Evolutionary conservation across 53 echinoderm and acorn worm genomes (phyloP).

Genomic region (Echinarachnius parma): DNA sequence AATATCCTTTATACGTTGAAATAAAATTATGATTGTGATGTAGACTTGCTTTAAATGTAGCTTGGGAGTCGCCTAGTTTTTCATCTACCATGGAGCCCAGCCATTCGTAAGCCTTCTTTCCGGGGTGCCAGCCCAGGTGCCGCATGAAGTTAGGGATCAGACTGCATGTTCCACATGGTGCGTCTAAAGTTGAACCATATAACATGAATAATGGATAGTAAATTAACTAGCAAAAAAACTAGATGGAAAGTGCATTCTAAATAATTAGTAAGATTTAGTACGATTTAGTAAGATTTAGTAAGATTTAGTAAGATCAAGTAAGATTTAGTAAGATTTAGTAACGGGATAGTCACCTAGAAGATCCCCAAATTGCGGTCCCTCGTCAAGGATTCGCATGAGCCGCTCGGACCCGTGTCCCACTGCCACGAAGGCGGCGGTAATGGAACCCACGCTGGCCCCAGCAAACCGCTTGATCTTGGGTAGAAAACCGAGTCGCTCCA

Average conservation of each 20-base stretch:
- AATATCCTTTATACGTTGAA: too few relatives aligned
- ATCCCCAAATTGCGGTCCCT: not conserved
- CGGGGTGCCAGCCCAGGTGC: slow-evolving; percentile 14
- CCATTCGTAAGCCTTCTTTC: not conserved
- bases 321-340: too few relatives aligned
- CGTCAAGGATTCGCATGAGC: not conserved
- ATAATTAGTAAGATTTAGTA: too few relatives aligned
- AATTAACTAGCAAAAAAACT: not conserved
- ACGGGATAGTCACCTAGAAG: slow-evolving; percentile 25
- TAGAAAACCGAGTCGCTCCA: slow-evolving; percentile 10
- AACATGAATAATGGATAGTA: not conserved
- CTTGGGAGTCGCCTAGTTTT: slow-evolving; percentile 2
- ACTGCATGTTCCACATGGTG: slow-evolving; percentile 6
- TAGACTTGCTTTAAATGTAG: not conserved
- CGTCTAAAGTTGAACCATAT: not conserved
- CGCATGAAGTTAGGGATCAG: not conserved
- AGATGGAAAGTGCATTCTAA: too few relatives aligned
- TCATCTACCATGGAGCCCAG: not conserved
- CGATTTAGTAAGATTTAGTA: too few relatives aligned
- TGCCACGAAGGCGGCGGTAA: slow-evolving; percentile 3
- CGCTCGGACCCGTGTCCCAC: slow-evolving; percentile 17
- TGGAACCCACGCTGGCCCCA: slow-evolving; percentile 19
- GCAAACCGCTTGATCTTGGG: slow-evolving; percentile 22
- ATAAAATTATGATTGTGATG: too few relatives aligned
- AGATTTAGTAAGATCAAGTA: too few relatives aligned